Evolutionary conservation across 2,888 invertebrate genomes (phyloP), one percentile per base, ranked within the genome.

Genomic region (Eupithecia inturbata): DNA sequence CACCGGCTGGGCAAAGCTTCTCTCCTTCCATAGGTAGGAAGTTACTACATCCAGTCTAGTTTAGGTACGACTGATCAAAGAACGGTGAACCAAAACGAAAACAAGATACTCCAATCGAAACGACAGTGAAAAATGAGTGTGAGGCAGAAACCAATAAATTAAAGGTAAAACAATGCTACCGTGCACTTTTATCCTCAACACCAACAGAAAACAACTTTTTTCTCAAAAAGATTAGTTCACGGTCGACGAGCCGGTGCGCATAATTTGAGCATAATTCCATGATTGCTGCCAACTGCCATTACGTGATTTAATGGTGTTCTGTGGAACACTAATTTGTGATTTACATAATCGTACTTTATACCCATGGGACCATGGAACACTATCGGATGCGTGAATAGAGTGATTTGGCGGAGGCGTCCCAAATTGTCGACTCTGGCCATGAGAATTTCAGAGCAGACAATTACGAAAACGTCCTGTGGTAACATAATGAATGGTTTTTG

Each of bases 251-350:
- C 70, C 28, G 49, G 62, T 49, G 68, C 57, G 45, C 70, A 68
- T 72, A 72, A 75, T 75, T 75, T 75, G 72, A 72, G 70, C 57
- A 70, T 75, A 66, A 73, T 73, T 68, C 72, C 41, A 70, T 68
- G 72, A 70, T 68, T 70, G 67, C 70, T 69, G 22, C 45, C 28
- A 67, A 49, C 64, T 45, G 60, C 67, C 22, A 72, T 73, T 67
- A 60, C 71, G 45, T 53, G 71, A 66, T 33, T 36, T 69, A 67
- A 75, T 75, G 41, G 53, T 26, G 57, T 53, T 75, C 49, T 36
- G 71, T 26, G 64, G 19, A 72, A 57, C 70, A 60, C 66, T 75
- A 62, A 70, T 75, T 72, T 72, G 72, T 68, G 66, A 70, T 72
- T 72, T 72, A 70, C 69, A 72, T 33, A n/a, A 16, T 19, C 19